phyloP scores from a whole-genome alignment of 35 echinoderm and acorn worm genomes.

The Acanthaster planci region DNA sequence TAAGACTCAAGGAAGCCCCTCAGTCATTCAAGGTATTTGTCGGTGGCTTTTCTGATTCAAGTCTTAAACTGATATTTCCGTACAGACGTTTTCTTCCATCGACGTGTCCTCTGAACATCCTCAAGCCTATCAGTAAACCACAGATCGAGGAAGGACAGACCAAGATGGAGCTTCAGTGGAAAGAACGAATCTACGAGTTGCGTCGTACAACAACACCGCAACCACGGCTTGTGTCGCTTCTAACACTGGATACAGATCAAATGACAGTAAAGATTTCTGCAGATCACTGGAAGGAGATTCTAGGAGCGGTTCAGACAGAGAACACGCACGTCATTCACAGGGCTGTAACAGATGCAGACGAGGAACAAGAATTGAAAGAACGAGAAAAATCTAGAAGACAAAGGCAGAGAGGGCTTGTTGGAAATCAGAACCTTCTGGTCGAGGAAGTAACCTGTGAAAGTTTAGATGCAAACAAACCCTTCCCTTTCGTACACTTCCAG shows the following conservation, averaged over 20 bases:
- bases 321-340: not conserved
- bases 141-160: conserved; percentile 29
- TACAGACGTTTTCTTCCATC: conserved; percentile 42
- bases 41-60: conserved; percentile 46
- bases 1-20: conserved; percentile 61
- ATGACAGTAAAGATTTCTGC: not conserved
- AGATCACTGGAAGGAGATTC: conserved; percentile 32
- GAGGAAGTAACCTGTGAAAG: conserved; percentile 50
- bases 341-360: conserved; percentile 5
- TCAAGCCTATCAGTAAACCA: conserved; percentile 69
- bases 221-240: not conserved
- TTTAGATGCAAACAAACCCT: not conserved
- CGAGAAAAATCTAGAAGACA: not conserved
- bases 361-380: not conserved
- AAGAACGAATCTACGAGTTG: conserved; percentile 67
- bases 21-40: conserved; percentile 41
- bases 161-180: conserved; percentile 55
- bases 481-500: conserved; percentile 19
- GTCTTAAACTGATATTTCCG: conserved; percentile 58
- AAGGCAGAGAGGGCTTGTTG: not conserved
- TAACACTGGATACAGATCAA: not conserved
- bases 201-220: not conserved
- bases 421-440: not conserved
- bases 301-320: not conserved
- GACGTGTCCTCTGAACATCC: conserved; percentile 5